A percentile compares a stretch with the other conserved stretches of the same genome.
These are phyloP conservation scores for Lamprologus callipterus DNA, from an alignment of 2,113 vertebrate genomes.

Conservation along the genomic window DNA sequence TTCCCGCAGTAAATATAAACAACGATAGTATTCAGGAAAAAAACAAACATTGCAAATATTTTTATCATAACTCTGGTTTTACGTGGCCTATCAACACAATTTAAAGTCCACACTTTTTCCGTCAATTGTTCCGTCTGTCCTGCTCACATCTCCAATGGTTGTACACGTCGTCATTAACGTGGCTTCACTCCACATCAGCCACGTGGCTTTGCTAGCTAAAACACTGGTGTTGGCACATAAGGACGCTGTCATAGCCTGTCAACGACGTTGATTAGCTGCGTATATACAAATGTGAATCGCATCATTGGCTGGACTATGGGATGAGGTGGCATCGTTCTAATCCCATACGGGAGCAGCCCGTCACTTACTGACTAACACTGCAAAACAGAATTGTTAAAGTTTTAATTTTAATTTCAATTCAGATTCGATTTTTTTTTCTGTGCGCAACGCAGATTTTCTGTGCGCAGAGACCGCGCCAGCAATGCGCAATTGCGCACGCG, in stretches of 20 bases:
- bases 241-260: neutral
- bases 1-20: too few relatives aligned
- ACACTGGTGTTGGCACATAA: neutral
- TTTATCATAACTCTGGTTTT: too few relatives aligned
- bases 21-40: too few relatives aligned
- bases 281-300: neutral
- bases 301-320: neutral
- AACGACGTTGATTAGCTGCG: neutral
- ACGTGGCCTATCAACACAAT: too few relatives aligned
- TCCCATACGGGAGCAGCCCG: neutral
- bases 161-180: too few relatives aligned
- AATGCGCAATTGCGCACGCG: neutral
- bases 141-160: too few relatives aligned
- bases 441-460: neutral
- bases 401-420: neutral
- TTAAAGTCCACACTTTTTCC: too few relatives aligned
- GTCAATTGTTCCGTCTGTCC: too few relatives aligned
- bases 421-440: neutral
- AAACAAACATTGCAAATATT: too few relatives aligned
- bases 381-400: neutral
- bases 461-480: fast-evolving
- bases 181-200: too few relatives aligned
- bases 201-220: too few relatives aligned
- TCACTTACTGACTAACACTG: neutral
- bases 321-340: neutral